Evolutionary conservation across 2,797 vertebrate genomes (phyloP).

Genomic region (Morus bassanus): DNA sequence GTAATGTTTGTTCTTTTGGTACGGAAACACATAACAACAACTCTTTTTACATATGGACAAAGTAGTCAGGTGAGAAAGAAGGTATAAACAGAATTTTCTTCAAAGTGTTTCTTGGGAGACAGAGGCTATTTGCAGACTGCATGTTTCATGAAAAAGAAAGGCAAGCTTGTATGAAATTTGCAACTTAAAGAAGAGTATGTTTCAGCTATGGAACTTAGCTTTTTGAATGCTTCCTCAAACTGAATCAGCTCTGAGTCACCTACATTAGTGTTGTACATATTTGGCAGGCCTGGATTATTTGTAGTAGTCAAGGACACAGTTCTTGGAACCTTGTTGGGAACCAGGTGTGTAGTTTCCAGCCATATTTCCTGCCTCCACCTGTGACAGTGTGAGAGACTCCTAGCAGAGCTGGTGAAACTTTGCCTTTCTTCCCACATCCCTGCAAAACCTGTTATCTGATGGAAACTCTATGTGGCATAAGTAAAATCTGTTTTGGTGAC

Average conservation of each 20-base stretch:
- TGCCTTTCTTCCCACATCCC: not conserved
- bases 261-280: not conserved
- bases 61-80: not conserved
- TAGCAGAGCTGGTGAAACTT: not conserved
- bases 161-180: not conserved
- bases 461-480: not conserved
- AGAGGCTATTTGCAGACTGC: not conserved
- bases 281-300: not conserved
- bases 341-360: not conserved
- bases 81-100: not conserved
- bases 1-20: not conserved
- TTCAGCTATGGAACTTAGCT: not conserved
- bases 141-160: not conserved
- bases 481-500: not conserved
- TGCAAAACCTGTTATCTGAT: not conserved
- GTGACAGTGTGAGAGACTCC: not conserved
- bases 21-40: not conserved
- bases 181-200: not conserved
- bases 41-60: not conserved
- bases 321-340: rapidly evolving
- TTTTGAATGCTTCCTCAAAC: not conserved
- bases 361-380: not conserved
- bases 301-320: not conserved
- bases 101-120: not conserved
- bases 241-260: not conserved